A percentile compares a stretch with the other conserved stretches of the same genome.
phyloP scores from a whole-genome alignment of 2,113 vertebrate genomes.

The Hiodon tergisus region DNA sequence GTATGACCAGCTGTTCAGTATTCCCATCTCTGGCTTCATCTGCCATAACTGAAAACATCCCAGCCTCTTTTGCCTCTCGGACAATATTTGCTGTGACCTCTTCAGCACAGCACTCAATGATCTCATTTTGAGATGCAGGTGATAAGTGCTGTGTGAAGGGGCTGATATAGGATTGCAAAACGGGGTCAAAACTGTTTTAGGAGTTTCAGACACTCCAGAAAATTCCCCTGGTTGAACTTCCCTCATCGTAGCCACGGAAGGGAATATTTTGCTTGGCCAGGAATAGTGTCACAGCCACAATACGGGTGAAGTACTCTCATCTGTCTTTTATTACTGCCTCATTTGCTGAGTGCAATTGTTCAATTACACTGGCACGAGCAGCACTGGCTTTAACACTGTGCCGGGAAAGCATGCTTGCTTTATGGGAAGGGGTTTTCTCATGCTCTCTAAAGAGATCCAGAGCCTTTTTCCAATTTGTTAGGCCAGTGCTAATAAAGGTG shows the following conservation, averaged over 20 bases:
- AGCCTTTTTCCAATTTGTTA: slow-evolving; percentile 10
- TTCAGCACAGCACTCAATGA: slow-evolving; percentile 15
- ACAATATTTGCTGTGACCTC: slow-evolving; percentile 13
- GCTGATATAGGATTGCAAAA: slow-evolving; percentile 7
- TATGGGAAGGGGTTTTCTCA: slow-evolving; percentile 6
- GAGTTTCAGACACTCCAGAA: slow-evolving; percentile 13
- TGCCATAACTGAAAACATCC: not conserved
- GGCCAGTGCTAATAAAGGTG: slow-evolving; percentile 5
- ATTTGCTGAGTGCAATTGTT: slow-evolving; percentile 1
- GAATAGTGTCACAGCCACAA: slow-evolving; percentile 11
- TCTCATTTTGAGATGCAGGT: slow-evolving; percentile 3
- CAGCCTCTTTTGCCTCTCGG: not conserved
- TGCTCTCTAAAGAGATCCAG: slow-evolving; percentile 2
- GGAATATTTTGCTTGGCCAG: slow-evolving; percentile 16
- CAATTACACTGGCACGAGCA: not conserved
- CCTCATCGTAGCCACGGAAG: slow-evolving; percentile 16
- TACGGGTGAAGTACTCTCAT: slow-evolving; percentile 2
- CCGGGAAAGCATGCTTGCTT: not conserved
- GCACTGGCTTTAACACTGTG: not conserved
- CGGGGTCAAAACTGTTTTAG: slow-evolving; percentile 8
- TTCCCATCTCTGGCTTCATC: slow-evolving; percentile 12
- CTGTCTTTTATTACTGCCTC: not conserved
- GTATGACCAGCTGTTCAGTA: slow-evolving; percentile 18
- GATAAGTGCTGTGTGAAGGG: slow-evolving; percentile 16
- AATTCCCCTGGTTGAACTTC: slow-evolving; percentile 21